Conservation (phyloP, 1,140 invertebrate species). For the Scaptomyza hsui region DNA sequence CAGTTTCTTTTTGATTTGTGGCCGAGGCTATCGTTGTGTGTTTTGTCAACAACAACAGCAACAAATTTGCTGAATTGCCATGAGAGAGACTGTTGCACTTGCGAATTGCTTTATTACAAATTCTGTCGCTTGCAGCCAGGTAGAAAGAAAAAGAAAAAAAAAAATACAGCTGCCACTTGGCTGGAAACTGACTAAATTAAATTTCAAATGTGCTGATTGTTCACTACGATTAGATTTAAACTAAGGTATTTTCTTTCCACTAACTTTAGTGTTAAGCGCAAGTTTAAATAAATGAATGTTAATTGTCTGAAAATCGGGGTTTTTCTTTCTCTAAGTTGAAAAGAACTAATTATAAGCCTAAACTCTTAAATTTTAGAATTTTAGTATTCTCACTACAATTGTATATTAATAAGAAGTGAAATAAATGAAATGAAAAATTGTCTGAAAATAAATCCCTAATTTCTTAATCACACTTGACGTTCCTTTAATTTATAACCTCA, state of each 20-base stretch:
- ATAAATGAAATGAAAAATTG: no score
- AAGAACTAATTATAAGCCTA: no score
- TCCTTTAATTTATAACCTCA: no score
- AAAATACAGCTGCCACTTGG: conserved; percentile 31
- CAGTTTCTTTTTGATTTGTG: conserved; percentile 44
- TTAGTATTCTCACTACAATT: no score
- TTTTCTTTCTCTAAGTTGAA: no score
- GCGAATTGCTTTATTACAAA: conserved; percentile 47
- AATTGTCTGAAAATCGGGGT: no score
- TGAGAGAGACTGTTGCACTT: conserved; percentile 33
- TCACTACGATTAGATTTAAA: conserved; percentile 12
- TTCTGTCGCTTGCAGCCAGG: conserved; percentile 28
- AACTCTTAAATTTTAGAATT: no score
- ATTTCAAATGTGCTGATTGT: conserved; percentile 27
- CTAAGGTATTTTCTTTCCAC: not conserved
- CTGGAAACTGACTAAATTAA: conserved; percentile 36
- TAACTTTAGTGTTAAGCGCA: not conserved
- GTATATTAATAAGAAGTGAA: no score
- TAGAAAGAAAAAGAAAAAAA: not conserved
- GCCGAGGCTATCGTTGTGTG: no score
- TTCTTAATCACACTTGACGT: not conserved
- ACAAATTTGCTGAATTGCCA: conserved; percentile 37
- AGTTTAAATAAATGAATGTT: not conserved
- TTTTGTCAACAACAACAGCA: conserved; percentile 13
- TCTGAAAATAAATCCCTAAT: no score